phyloP scores from a whole-genome alignment of 2,797 vertebrate species.

The Pelobates cultripes region DNA sequence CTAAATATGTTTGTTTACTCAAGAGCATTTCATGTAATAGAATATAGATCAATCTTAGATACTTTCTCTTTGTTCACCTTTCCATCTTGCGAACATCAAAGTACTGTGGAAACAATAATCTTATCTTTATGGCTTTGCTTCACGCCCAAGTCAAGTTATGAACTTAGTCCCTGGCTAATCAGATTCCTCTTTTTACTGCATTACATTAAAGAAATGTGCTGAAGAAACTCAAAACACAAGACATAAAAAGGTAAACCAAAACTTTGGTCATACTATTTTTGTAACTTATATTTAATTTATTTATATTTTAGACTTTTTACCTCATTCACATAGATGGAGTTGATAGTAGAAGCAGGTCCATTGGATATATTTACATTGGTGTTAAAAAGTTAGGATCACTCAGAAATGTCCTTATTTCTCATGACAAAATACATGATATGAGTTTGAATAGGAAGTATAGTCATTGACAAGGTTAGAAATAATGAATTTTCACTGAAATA shows the following conservation, averaged over 20 bases:
- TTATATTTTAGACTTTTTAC: no score
- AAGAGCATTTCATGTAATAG: slow-evolving; percentile 41
- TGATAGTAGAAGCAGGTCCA: no score
- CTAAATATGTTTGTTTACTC: slow-evolving; percentile 46
- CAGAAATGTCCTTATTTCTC: no score
- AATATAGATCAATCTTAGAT: slow-evolving; percentile 52
- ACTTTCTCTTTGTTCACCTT: slow-evolving; percentile 38
- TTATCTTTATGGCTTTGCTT: slow-evolving; percentile 12
- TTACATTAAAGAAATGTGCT: slow-evolving; percentile 10
- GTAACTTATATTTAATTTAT: no score
- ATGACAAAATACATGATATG: no score
- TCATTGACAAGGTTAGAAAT: no score
- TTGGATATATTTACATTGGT: no score
- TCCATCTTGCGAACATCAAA: slow-evolving; percentile 36
- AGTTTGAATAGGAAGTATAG: no score
- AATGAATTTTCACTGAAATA: no score
- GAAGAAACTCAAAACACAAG: neutral
- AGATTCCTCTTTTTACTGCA: neutral
- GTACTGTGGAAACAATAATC: slow-evolving; percentile 8
- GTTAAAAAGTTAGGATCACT: no score
- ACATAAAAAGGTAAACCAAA: neutral
- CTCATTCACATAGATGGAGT: no score
- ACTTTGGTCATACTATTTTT: neutral
- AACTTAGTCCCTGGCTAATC: slow-evolving; percentile 11
- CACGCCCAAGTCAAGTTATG: slow-evolving; percentile 12